Evolutionary conservation across 2,888 invertebrate genomes (phyloP), one percentile per base, ranked within the genome.

Genomic region (Archips xylosteana): DNA sequence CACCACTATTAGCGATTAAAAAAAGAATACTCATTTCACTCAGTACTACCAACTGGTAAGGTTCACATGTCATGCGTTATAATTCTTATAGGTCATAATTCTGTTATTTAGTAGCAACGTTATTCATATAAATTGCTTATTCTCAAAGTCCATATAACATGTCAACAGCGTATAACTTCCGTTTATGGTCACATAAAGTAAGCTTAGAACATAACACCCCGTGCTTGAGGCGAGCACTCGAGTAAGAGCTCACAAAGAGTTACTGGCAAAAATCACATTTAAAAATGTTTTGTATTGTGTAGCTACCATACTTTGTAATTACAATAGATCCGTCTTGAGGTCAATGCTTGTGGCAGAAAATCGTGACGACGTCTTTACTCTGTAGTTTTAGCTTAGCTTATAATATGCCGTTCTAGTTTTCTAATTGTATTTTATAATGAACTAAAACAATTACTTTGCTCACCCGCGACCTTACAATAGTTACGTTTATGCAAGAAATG

Each of bases 161-260:
- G 77, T 75, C 78, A 77, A 78, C 77, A 73, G 74, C 74, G 60
- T 75, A 79, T 78, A 78, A 81, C 76, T 78, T 72, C 73, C 72
- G 78, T 80, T 81, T 80, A 81, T 77, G 77, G 76, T 59, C 36
- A 65, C 79, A 78, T 79, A 79, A 81, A 80, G 72, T 71, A 68
- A 72, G 76, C 79, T 78, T 76, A 77, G 77, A 61, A 65, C 60
- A 61, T 65, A 69, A 68, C 49, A 60, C 60, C 68, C 45, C 8
- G 34, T 59, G 65, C 63, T 15, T 45, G 57, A 63, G 63, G 63
- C 32, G 47, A 12, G 47, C 45, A 34, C 62, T 32, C 45, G 62
- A 47, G 45, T 63, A 32, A 34, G 49, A 42, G 59, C 23, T 49
- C 45, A 42, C 49, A 59, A 32, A 61, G 66, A 71, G 42, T 61